Conservation (phyloP, 2,113 vertebrate species). For the Poeciliopsis turrubarensis region DNA sequence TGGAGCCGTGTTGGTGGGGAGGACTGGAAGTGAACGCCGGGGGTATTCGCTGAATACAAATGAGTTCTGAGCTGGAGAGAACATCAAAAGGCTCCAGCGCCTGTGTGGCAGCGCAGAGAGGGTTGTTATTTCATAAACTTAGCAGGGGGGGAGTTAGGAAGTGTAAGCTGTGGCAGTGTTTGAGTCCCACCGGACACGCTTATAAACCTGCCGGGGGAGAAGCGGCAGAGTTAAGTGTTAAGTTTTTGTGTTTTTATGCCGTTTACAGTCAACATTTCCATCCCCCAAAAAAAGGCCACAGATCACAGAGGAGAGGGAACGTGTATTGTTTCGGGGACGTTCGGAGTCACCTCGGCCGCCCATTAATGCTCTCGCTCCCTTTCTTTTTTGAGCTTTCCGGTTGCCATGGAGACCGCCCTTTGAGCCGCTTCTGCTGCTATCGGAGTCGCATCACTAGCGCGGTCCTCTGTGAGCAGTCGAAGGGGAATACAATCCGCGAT, state of each 20-base stretch:
- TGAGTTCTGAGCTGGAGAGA: conserved; percentile 45
- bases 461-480: conserved; percentile 7
- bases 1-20: conserved; percentile 36
- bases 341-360: conserved; percentile 40
- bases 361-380: conserved; percentile 40
- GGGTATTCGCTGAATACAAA: conserved; percentile 53
- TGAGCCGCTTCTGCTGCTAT: conserved; percentile 5
- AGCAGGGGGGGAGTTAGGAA: conserved; percentile 24
- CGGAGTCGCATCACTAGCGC: conserved; percentile 30
- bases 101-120: conserved; percentile 11
- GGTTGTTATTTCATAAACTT: conserved; percentile 58
- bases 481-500: background rate
- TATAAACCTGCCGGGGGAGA: conserved; percentile 31
- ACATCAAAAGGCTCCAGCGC: conserved; percentile 52
- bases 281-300: background rate
- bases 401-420: conserved; percentile 70
- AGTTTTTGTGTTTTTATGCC: conserved; percentile 1
- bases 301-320: conserved; percentile 5
- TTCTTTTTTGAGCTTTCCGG: conserved; percentile 47
- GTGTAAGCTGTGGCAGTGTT: conserved; percentile 29
- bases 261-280: conserved; percentile 7
- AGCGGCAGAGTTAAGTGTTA: background rate
- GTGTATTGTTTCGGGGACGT: conserved; percentile 47
- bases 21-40: conserved; percentile 41
- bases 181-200: conserved; percentile 36